Conservation (phyloP, 2,113 vertebrate species). For the Arothron firmamentum region DNA sequence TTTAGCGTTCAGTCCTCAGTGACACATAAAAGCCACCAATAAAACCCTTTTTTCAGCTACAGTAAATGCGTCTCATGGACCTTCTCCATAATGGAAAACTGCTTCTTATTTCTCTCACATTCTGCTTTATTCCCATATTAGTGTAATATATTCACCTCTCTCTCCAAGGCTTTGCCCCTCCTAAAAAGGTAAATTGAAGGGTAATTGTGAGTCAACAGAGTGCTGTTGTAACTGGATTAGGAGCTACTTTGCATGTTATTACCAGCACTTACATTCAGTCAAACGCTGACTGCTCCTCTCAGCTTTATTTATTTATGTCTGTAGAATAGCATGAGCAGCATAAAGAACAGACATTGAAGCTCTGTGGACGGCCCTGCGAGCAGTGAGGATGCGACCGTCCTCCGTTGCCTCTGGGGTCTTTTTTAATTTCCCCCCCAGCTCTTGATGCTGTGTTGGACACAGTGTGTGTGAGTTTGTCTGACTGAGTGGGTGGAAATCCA, state of each 20-base stretch:
- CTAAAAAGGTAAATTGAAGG: slow-evolving; percentile 35
- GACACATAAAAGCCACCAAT: too few species aligned
- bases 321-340: slow-evolving; percentile 7
- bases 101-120: slow-evolving; percentile 11
- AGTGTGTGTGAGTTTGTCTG: slow-evolving; percentile 7
- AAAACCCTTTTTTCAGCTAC: background rate
- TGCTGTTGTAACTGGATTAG: slow-evolving; percentile 31
- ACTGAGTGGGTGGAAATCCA: background rate
- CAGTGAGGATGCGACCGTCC: too few species aligned
- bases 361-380: background rate
- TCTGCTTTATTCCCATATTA: slow-evolving; percentile 25
- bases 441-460: background rate
- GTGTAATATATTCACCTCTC: slow-evolving; percentile 35
- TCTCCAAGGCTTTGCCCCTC: slow-evolving; percentile 17
- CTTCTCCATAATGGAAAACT: slow-evolving; percentile 19
- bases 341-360: background rate
- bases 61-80: slow-evolving; percentile 10
- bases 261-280: slow-evolving; percentile 32
- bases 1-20: too few species aligned
- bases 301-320: slow-evolving; percentile 4
- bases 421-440: too few species aligned
- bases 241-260: slow-evolving; percentile 38
- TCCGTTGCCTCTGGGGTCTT: too few species aligned
- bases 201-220: slow-evolving; percentile 29
- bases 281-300: slow-evolving; percentile 11